Base-by-base conservation (phyloP, 2,797 vertebrate species). In the Amphiprion clarkii region DNA sequence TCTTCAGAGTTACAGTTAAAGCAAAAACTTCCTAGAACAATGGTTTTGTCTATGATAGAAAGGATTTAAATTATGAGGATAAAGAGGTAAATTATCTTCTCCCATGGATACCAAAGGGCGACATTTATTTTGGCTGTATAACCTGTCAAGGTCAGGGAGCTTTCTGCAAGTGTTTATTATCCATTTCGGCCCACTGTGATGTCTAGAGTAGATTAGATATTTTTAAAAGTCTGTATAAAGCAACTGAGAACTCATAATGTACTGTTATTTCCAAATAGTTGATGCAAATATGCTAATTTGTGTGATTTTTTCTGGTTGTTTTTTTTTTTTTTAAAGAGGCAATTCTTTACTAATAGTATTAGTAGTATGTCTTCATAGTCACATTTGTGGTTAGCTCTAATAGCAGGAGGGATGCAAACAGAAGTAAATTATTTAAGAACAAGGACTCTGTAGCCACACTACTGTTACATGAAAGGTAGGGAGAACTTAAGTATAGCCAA, bases 81-180 rank as follows among this genome's bases (percentile, higher is more conserved):
- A 27, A 36, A 51, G 1, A 39, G 12, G 11, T 44, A 23, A 57
- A 67, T 29, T 49, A 23, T 14, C 17, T 56, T 55, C 59, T 13
- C 55, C 2, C n/a, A 17, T 58, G 63, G 39, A 73, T 16, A 42
- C 39, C 46, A 39, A 1, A 44, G 58, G 19, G 33, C 25, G 49
- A 65, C 46, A 72, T 76, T 72, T 56, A 31, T 77, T 73, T 63
- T 67, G 48, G 31, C 16, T 58, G 11, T 14, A 11, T 17, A 53
- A 29, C 7, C 8, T 1, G 62, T 14, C 63, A 61, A 69, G 51
- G 68, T 66, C 56, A 46, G 23, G 23, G 57, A 51, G 19, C 59
- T 25, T 23, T n/a, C 40, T 49, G 54, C 42, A 53, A 59, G 54
- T 39, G 29, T 42, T 49, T 48, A 39, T 67, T 29, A 31, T 25